phyloP scores from a whole-genome alignment of 2,888 invertebrate genomes.

The Fragum sueziense region DNA sequence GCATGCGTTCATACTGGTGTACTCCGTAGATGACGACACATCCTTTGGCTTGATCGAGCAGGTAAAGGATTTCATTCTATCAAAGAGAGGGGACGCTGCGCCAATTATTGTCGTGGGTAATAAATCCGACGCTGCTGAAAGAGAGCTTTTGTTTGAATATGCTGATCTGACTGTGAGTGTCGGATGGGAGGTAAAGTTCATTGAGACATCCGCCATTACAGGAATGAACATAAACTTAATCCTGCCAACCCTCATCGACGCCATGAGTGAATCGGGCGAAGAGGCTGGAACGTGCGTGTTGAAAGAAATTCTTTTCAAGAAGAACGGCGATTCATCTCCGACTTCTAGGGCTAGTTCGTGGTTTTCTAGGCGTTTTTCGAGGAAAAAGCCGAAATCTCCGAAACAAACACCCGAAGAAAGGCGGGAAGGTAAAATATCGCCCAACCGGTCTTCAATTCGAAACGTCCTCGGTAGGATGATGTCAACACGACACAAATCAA shows the following conservation, averaged over 20 bases:
- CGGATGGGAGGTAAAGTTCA: slow-evolving; percentile 3
- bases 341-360: neutral
- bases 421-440: neutral
- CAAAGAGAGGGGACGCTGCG: neutral
- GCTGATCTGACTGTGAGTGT: slow-evolving; percentile 4
- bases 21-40: neutral
- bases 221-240: neutral
- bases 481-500: neutral
- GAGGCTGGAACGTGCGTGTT: neutral
- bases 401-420: neutral
- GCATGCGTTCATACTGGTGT: slow-evolving; percentile 17
- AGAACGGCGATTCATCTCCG: neutral
- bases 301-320: neutral
- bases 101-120: slow-evolving; percentile 17
- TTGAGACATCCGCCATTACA: slow-evolving; percentile 3
- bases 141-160: neutral
- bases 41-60: slow-evolving; percentile 13
- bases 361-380: neutral
- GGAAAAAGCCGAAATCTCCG: neutral
- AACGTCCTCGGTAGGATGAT: neutral
- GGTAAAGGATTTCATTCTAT: slow-evolving; percentile 5
- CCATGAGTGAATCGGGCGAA: neutral
- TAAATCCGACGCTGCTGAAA: neutral
- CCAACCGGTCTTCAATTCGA: neutral
- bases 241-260: neutral